phyloP scores from a whole-genome alignment of 2,797 vertebrate species.

The Sebastes baramenuke region DNA sequence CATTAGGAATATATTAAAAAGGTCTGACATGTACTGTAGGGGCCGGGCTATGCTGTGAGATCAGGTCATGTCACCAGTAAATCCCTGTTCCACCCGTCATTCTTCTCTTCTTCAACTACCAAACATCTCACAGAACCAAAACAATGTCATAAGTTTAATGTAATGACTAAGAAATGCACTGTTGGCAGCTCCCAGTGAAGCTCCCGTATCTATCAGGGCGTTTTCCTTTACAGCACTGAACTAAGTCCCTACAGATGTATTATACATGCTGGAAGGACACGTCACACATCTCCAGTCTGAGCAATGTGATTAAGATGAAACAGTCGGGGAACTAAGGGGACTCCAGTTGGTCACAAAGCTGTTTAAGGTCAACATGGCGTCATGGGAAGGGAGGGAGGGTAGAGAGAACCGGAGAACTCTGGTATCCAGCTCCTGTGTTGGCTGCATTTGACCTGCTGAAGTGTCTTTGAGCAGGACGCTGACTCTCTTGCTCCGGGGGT shows the following conservation, averaged over 20 bases:
- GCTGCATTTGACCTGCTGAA: background rate
- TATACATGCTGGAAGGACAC: constrained; percentile 58
- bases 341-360: constrained; percentile 23
- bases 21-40: background rate
- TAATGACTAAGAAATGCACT: constrained; percentile 63
- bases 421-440: constrained; percentile 38
- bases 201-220: constrained; percentile 73
- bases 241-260: constrained; percentile 67
- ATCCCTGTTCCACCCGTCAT: background rate
- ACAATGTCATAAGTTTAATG: constrained; percentile 61
- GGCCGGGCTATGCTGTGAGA: background rate
- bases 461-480: constrained; percentile 8
- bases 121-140: constrained; percentile 38
- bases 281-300: constrained; percentile 59
- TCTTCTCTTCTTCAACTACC: background rate
- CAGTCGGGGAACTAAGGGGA: constrained; percentile 33
- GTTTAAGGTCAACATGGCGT: constrained; percentile 32
- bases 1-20: constrained; percentile 8
- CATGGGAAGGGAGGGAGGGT: constrained; percentile 13
- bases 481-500: background rate
- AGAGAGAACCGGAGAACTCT: constrained; percentile 1
- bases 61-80: constrained; percentile 1
- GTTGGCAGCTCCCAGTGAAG: constrained; percentile 52
- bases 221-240: constrained; percentile 57
- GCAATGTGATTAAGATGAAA: constrained; percentile 58